These are phyloP conservation scores for Agrotis ipsilon DNA, from an alignment of 2,888 invertebrate species.

Conservation along the genomic window DNA sequence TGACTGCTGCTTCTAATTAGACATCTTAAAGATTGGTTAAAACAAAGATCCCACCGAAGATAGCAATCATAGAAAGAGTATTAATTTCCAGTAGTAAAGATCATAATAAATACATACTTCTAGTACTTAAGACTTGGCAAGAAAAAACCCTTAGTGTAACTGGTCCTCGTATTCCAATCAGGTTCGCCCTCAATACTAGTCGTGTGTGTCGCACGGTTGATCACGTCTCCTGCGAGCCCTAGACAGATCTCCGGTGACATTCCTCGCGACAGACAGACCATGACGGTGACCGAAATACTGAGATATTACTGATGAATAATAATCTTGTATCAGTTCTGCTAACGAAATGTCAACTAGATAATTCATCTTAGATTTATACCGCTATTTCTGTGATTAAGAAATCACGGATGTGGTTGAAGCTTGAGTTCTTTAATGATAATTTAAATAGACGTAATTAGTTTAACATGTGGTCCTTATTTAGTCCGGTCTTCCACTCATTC, in stretches of 20 bases:
- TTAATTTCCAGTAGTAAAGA: too few relatives aligned
- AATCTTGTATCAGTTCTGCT: constrained; percentile 29
- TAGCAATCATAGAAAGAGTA: too few relatives aligned
- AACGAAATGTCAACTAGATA: constrained; percentile 30
- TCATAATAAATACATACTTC: too few relatives aligned
- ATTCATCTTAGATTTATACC: constrained; percentile 7
- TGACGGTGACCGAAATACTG: constrained; percentile 48
- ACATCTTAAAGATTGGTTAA: too few relatives aligned
- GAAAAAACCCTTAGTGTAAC: neutral
- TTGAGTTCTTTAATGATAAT: neutral
- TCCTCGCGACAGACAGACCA: constrained; percentile 48
- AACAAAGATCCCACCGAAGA: too few relatives aligned
- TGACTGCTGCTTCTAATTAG: too few relatives aligned
- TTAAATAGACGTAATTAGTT: constrained; percentile 23
- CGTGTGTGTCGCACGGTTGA: constrained; percentile 42
- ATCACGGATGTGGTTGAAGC: constrained; percentile 7
- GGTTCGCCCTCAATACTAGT: constrained; percentile 33
- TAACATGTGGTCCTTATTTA: constrained; percentile 35
- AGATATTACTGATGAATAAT: constrained; percentile 37
- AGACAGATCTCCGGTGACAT: constrained; percentile 52
- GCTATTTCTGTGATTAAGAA: constrained; percentile 19
- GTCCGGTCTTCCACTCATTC: constrained; percentile 12
- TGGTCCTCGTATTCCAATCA: constrained; percentile 39
- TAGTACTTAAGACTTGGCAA: neutral
- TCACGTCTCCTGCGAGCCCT: constrained; percentile 34